Conservation (phyloP, 2,797 vertebrate species). For the Amniataba percoides region DNA sequence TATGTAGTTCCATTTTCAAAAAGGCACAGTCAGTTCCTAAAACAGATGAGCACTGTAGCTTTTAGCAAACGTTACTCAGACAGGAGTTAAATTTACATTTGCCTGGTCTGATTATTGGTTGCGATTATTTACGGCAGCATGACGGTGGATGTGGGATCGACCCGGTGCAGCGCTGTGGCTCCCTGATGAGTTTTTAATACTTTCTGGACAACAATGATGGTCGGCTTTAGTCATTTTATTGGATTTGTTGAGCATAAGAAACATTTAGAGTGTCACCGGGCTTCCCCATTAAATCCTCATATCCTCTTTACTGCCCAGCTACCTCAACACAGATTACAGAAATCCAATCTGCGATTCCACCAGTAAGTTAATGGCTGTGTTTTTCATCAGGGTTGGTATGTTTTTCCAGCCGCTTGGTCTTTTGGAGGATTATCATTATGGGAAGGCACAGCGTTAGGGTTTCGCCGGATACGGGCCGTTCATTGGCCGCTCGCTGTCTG, state of each 20-base stretch:
- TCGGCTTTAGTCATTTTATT: constrained; percentile 8
- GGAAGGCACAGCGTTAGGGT: constrained; percentile 22
- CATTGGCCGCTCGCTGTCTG: constrained; percentile 14
- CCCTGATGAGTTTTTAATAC: constrained; percentile 24
- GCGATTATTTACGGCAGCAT: constrained; percentile 17
- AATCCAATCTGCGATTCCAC: constrained; percentile 26
- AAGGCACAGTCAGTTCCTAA: constrained; percentile 12
- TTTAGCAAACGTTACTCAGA: constrained; percentile 25
- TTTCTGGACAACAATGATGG: constrained; percentile 6
- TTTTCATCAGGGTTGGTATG: constrained; percentile 29
- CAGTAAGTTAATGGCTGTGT: constrained; percentile 21
- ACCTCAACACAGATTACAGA: constrained; percentile 18
- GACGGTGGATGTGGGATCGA: constrained; percentile 6
- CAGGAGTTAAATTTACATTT: constrained; percentile 21
- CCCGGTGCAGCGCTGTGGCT: neutral
- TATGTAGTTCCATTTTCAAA: neutral
- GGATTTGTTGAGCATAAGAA: constrained; percentile 28
- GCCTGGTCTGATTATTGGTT: constrained; percentile 7
- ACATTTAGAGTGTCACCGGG: neutral
- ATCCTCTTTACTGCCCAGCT: constrained; percentile 8
- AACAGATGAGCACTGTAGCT: constrained; percentile 22
- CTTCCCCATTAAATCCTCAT: constrained; percentile 7
- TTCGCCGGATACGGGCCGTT: constrained; percentile 7
- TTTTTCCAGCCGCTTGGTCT: constrained; percentile 37
- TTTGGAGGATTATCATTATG: constrained; percentile 31